Percentiles rank a stretch among this genome's conserved stretches.
These are phyloP conservation scores for Hypena proboscidalis DNA, from an alignment of 2,888 invertebrate genomes.

Conservation along the genomic window DNA sequence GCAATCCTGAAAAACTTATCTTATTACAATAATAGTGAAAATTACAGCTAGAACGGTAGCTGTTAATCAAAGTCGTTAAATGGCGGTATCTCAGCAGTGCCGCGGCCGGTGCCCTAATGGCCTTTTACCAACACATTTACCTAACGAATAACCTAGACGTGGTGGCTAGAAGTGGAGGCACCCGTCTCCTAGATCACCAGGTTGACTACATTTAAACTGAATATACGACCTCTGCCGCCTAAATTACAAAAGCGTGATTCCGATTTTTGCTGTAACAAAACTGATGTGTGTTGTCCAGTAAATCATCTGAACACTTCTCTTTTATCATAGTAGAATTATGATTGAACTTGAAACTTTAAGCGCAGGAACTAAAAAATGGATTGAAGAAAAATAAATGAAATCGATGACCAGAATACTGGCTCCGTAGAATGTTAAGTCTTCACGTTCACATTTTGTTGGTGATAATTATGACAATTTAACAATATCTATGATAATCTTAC, in stretches of 20 bases:
- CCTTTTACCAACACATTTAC: slow-evolving; percentile 48
- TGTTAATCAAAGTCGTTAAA: slow-evolving; percentile 55
- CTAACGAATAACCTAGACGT: slow-evolving; percentile 45
- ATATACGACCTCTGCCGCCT: slow-evolving; percentile 31
- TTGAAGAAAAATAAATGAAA: too few species aligned
- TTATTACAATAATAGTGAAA: too few species aligned
- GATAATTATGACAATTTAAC: too few species aligned
- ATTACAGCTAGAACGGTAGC: too few species aligned
- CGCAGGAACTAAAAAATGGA: too few species aligned
- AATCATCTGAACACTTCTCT: slow-evolving; percentile 1
- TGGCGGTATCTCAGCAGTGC: slow-evolving; percentile 47
- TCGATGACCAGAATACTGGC: too few species aligned
- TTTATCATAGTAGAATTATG: too few species aligned
- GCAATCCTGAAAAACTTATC: too few species aligned
- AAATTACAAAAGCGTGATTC: slow-evolving; percentile 18
- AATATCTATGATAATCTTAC: too few species aligned
- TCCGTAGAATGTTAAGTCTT: too few species aligned
- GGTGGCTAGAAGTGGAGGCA: slow-evolving; percentile 2
- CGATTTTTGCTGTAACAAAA: slow-evolving; percentile 19
- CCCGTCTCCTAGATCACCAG: slow-evolving; percentile 32
- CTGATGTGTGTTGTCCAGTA: slow-evolving; percentile 9
- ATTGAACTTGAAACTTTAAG: too few species aligned
- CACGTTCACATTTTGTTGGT: too few species aligned
- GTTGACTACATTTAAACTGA: slow-evolving; percentile 39
- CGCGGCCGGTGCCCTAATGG: slow-evolving; percentile 48